These are phyloP conservation scores for Pollenia griseotomentosa DNA, from an alignment of 2,888 invertebrate genomes.

Conservation along the genomic window DNA sequence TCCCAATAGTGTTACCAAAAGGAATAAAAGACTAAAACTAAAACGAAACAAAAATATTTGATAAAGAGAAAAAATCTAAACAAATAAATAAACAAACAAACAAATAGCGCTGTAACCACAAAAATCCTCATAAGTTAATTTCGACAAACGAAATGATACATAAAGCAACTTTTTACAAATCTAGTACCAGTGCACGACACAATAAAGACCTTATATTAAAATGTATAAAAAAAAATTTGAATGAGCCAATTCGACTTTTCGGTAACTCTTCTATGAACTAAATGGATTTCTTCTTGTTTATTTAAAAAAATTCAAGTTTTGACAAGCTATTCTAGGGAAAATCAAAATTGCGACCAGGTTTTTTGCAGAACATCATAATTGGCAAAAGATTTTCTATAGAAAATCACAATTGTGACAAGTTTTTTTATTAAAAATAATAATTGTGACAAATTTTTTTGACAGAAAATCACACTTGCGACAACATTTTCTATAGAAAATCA, in stretches of 20 bases:
- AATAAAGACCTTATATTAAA: constrained; percentile 41
- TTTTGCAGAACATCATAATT: no score
- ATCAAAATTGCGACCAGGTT: no score
- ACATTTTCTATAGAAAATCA: no score
- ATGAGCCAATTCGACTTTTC: constrained; percentile 27
- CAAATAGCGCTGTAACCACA: constrained; percentile 1
- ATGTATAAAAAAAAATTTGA: not conserved
- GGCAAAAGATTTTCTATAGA: no score
- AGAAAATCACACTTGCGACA: no score
- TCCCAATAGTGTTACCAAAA: constrained; percentile 70
- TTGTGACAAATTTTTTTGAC: no score
- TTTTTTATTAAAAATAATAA: no score
- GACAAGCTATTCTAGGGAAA: no score
- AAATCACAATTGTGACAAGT: no score
- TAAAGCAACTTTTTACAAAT: constrained; percentile 27
- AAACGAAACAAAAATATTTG: constrained; percentile 27
- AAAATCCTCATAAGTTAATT: constrained; percentile 45
- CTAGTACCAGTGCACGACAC: constrained; percentile 3
- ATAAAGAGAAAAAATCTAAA: constrained; percentile 12
- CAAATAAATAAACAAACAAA: constrained; percentile 31
- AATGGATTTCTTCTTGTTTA: no score
- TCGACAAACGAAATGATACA: constrained; percentile 26
- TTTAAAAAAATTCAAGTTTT: no score
- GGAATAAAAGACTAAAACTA: constrained; percentile 32
- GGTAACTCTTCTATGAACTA: no score